Conservation (phyloP, 53 echinoderm and acorn worm genomes). For the Stichopus horrens region DNA sequence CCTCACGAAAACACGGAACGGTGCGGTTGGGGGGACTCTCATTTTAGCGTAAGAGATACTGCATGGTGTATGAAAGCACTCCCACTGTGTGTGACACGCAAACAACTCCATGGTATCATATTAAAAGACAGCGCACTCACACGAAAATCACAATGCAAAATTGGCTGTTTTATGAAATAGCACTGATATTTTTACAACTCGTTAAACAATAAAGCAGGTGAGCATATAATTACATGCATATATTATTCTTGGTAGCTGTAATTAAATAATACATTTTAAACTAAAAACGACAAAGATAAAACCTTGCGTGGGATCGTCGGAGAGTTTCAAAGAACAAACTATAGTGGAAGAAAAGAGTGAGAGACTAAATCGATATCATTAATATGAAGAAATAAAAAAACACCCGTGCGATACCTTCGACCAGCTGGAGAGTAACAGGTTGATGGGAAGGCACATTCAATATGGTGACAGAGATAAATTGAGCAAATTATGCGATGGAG, state of each 20-base stretch:
- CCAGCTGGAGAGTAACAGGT: not conserved
- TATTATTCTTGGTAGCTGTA: not conserved
- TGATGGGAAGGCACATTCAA: not conserved
- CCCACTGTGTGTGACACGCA: too few species aligned
- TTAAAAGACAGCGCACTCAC: too few species aligned
- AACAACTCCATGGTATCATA: too few species aligned
- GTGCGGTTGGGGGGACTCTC: too few species aligned
- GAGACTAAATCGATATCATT: not conserved
- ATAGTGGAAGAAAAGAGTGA: not conserved
- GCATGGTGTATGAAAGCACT: too few species aligned
- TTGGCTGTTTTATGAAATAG: not conserved
- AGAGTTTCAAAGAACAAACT: not conserved
- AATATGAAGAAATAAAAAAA: not conserved
- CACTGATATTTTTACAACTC: constrained; percentile 28
- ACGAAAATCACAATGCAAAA: too few species aligned
- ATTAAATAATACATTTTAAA: constrained; percentile 15
- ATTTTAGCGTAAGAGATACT: too few species aligned
- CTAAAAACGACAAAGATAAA: not conserved
- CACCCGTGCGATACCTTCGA: not conserved
- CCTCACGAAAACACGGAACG: too few species aligned
- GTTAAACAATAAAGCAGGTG: constrained; percentile 30
- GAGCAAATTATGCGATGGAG: too few species aligned
- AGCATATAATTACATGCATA: constrained; percentile 40
- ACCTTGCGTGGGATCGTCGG: not conserved
- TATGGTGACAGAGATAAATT: too few species aligned